These are phyloP conservation scores for Trichechus manatus DNA, from an alignment of 2,113 vertebrate genomes.

Conservation along the genomic window DNA sequence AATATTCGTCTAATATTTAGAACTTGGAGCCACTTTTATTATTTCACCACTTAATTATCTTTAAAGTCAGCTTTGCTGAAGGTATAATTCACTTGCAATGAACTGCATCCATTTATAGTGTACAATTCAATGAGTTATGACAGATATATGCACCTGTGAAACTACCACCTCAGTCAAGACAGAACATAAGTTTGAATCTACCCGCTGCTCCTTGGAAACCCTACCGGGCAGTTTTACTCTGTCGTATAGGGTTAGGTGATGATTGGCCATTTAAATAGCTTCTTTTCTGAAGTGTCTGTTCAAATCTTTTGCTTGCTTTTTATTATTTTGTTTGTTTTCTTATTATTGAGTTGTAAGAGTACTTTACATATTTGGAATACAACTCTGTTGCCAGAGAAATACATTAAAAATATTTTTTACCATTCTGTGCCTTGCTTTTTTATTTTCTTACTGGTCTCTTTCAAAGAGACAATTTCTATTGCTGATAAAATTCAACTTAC, in stretches of 20 bases:
- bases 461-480: neutral
- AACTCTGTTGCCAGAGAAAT: neutral
- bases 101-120: neutral
- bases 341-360: neutral
- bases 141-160: neutral
- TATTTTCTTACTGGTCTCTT: neutral
- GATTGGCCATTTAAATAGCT: neutral
- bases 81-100: neutral
- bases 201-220: too few species aligned
- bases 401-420: neutral
- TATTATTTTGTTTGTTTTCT: neutral
- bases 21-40: neutral
- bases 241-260: neutral
- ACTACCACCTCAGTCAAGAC: neutral
- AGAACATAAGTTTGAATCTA: too few species aligned
- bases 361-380: neutral
- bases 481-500: conserved; percentile 6
- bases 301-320: neutral
- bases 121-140: neutral
- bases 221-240: too few species aligned
- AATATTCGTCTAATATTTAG: neutral
- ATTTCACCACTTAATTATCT: neutral
- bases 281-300: neutral
- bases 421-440: neutral
- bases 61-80: neutral